These are phyloP conservation scores for Xenus cinereus DNA, from an alignment of 2,113 vertebrate species.

Conservation along the genomic window DNA sequence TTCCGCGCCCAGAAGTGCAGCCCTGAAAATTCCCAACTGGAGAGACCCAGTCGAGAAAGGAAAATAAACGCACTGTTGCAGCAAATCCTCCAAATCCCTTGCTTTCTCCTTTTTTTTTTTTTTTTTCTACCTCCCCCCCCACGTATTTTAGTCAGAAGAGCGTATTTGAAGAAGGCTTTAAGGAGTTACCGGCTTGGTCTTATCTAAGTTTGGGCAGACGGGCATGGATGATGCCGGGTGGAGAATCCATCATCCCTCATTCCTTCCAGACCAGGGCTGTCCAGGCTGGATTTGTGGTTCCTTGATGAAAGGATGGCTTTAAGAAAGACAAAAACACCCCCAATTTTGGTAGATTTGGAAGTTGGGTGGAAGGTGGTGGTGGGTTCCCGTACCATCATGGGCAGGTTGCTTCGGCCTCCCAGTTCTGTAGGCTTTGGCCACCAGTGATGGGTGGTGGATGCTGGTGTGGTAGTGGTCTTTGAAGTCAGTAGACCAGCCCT, in stretches of 20 bases:
- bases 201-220: neutral
- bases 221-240: neutral
- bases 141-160: neutral
- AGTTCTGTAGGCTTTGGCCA: neutral
- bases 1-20: slow-evolving; percentile 2
- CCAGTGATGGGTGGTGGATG: too few species aligned
- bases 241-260: neutral
- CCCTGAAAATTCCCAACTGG: slow-evolving; percentile 70
- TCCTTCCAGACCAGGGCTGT: neutral
- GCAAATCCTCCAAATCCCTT: slow-evolving; percentile 4
- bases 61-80: slow-evolving; percentile 33
- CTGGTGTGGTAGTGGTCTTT: neutral
- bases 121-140: neutral
- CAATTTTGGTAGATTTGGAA: neutral
- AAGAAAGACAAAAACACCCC: neutral
- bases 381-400: neutral
- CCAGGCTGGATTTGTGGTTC: rapidly evolving
- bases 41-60: slow-evolving; percentile 63
- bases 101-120: neutral
- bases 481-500: neutral
- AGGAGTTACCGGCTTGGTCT: neutral
- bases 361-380: neutral
- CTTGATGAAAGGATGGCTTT: neutral
- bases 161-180: slow-evolving; percentile 28
- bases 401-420: neutral